Base-by-base conservation (phyloP, 2,113 vertebrate species). In the Turnix velox region DNA sequence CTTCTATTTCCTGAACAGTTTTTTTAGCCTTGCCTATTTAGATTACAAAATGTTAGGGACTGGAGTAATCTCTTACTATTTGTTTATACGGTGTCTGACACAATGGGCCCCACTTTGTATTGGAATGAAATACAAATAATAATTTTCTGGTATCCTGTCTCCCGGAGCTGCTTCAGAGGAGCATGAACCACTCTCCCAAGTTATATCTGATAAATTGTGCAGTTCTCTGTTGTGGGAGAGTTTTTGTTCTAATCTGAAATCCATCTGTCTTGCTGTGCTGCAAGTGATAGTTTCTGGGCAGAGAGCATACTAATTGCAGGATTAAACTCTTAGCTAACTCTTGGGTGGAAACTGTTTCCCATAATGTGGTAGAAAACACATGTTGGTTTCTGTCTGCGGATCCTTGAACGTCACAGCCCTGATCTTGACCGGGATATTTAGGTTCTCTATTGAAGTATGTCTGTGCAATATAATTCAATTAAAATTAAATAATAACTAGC, bases 321-420 rank as follows among this genome's bases (percentile, higher is more conserved):
- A 96, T 96, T 94, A 96, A 93, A 88, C 78, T 75, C 84, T 96
- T 91, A 95, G 92, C 91, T 92, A 93, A 94, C 84, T 91, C 92
- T 91, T 94, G 94, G 88, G 91, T 95, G 86, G 91, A 96, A 95
- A 90, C 69, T 69, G 16, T 95, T 96, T 95, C 92, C 95, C 87
- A 93, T 91, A 92, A 93, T 54, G 4, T 92, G 74, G 91, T 94
- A 94, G 74, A 91, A 94, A 96, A 94, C 92, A 93, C 74, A 93
- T 93, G 88, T 45, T 89, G 54, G 84, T 90, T 92, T 93, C 77
- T 76, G 58, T 89, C 81, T 90, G 61, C 49, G 87, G 66, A 87
- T n/a, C 48, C 84, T 82, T 65, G 42, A 72, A 92, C 45, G 69
- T 81, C 69, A 62, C 22, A 88, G 57, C 52, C 84, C 52, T 69